These are phyloP conservation scores for Propsilocerus akamusi DNA, from an alignment of 1,140 invertebrate genomes.

Conservation along the genomic window DNA sequence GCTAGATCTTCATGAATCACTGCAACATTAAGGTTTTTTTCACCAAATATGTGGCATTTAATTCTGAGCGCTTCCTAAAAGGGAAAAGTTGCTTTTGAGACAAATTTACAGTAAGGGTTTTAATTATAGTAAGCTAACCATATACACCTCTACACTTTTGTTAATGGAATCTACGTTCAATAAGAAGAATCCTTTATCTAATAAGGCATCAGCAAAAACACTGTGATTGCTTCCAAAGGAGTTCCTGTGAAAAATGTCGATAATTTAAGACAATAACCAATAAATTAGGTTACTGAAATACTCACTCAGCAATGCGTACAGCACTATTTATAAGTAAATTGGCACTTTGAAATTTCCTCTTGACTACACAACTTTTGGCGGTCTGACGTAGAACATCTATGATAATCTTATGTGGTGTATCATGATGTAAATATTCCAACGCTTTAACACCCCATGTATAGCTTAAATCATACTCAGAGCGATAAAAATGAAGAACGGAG, in stretches of 20 bases:
- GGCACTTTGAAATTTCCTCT: conserved; percentile 61
- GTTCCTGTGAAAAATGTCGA: conserved; percentile 10
- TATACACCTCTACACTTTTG: conserved; percentile 65
- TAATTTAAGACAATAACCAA: background rate
- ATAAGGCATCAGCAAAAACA: conserved; percentile 60
- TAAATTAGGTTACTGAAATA: no score
- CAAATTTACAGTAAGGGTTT: background rate
- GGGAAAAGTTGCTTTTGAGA: conserved; percentile 7
- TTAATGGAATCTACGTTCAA: conserved; percentile 72
- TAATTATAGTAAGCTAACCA: conserved; percentile 27
- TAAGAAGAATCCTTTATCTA: conserved; percentile 79
- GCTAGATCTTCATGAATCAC: conserved; percentile 77
- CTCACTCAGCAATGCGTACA: conserved; percentile 46
- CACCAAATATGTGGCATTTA: conserved; percentile 58
- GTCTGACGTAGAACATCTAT: conserved; percentile 67
- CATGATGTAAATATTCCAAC: conserved; percentile 38
- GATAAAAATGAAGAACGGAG: conserved; percentile 55
- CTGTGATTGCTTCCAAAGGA: conserved; percentile 50
- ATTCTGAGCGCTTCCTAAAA: conserved; percentile 53
- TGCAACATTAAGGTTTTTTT: conserved; percentile 69
- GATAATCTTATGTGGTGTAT: conserved; percentile 37
- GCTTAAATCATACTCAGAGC: conserved; percentile 61
- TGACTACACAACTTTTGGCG: conserved; percentile 71
- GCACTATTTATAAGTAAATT: conserved; percentile 66
- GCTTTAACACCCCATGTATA: conserved; percentile 56